These are phyloP conservation scores for Rhyacophila evoluta DNA, from an alignment of 2,888 invertebrate species.

Conservation along the genomic window DNA sequence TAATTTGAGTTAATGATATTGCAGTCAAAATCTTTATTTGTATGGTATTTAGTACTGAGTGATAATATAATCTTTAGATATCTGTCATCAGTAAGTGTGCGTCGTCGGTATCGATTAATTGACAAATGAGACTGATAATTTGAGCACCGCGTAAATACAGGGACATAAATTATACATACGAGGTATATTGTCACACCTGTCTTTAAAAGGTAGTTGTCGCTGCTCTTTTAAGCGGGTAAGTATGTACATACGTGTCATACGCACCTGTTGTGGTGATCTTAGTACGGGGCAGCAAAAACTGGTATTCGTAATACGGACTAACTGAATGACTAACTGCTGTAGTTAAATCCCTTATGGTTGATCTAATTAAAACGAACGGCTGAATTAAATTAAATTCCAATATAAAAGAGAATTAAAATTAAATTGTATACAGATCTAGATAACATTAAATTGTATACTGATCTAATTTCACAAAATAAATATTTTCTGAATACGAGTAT, in stretches of 20 bases:
- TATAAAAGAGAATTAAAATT: no score
- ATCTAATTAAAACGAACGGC: neutral
- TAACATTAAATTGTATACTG: no score
- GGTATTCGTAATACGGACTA: neutral
- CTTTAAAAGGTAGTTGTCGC: conserved; percentile 22
- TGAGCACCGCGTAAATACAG: neutral
- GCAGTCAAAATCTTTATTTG: no score
- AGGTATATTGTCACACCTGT: conserved; percentile 13
- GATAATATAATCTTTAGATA: neutral
- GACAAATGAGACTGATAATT: conserved; percentile 14
- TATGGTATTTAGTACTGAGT: neutral
- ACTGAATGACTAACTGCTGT: neutral
- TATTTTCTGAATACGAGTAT: no score
- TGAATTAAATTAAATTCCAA: no score
- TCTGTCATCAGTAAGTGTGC: neutral
- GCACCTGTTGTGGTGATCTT: no score
- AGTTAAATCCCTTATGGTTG: neutral
- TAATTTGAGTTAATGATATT: no score
- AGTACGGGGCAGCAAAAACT: neutral
- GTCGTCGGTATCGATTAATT: neutral
- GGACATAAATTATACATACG: neutral
- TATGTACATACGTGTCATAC: neutral
- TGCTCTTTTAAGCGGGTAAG: neutral
- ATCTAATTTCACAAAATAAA: no score
- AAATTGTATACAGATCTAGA: no score